Conservation (phyloP, 2,113 vertebrate species). For the Gymnobelideus leadbeateri region DNA sequence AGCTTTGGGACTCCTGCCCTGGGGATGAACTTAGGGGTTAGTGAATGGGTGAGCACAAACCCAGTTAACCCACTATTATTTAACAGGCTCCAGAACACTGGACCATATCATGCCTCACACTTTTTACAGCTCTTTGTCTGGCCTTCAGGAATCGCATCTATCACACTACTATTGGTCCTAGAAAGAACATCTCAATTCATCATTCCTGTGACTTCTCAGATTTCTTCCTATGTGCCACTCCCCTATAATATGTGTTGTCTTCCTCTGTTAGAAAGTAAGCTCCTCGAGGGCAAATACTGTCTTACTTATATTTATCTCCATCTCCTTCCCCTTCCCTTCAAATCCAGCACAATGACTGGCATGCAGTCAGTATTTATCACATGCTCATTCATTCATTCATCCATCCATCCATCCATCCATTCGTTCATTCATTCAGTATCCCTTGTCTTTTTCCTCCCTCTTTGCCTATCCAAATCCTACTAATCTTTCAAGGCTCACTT, state of each 20-base stretch:
- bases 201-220: too few species aligned
- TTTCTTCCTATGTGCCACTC: not conserved
- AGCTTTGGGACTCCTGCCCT: not conserved
- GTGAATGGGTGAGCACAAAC: not conserved
- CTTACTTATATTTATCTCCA: not conserved
- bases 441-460: not conserved
- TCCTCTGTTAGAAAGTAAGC: not conserved
- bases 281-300: not conserved
- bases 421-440: not conserved
- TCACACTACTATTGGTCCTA: not conserved
- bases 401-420: not conserved
- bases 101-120: not conserved
- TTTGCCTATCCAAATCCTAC: not conserved
- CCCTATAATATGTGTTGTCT: not conserved
- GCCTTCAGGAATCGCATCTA: not conserved
- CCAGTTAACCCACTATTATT: not conserved
- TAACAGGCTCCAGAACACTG: not conserved
- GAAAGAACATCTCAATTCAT: not conserved
- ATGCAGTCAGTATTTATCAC: not conserved
- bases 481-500: not conserved
- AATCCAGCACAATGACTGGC: not conserved
- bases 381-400: not conserved
- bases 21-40: not conserved
- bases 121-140: not conserved
- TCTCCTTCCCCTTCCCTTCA: not conserved